phyloP scores from a whole-genome alignment of 2,888 invertebrate genomes.

The Synergus itoensis region DNA sequence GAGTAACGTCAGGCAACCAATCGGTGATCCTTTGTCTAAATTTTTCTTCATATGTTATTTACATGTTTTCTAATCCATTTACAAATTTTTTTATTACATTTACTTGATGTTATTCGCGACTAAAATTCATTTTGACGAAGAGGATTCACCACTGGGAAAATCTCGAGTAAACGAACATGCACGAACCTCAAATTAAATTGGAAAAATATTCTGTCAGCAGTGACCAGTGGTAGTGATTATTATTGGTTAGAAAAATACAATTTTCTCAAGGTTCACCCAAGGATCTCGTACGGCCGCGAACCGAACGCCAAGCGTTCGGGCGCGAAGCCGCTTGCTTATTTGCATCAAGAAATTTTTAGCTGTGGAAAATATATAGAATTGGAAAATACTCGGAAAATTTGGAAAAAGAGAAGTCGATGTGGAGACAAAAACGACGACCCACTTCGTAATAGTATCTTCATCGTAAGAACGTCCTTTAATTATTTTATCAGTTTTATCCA shows the following conservation, averaged over 20 bases:
- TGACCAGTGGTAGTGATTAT: conserved; percentile 12
- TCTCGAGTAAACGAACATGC: conserved; percentile 6
- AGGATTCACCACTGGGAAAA: not conserved
- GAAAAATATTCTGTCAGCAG: conserved; percentile 16
- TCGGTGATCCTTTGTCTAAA: conserved; percentile 72
- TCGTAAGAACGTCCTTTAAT: not conserved
- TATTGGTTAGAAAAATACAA: conserved; percentile 13
- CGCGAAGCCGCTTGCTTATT: not conserved
- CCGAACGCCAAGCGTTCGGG: conserved; percentile 38
- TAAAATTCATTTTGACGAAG: not conserved
- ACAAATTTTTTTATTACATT: conserved; percentile 49
- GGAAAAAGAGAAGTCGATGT: not conserved
- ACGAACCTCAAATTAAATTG: not conserved
- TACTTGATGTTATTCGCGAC: conserved; percentile 41
- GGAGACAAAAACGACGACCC: not conserved
- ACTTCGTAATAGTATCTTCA: not conserved
- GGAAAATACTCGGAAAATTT: not conserved
- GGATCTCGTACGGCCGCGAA: conserved; percentile 17
- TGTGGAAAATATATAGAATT: not conserved
- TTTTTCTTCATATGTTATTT: conserved; percentile 64
- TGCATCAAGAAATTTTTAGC: too few species aligned
- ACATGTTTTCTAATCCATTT: conserved; percentile 48
- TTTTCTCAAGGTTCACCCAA: not conserved
- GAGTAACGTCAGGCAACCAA: conserved; percentile 63
- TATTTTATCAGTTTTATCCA: not conserved